phyloP scores from a whole-genome alignment of 2,113 vertebrate genomes.

The Fukomys damarensis region DNA sequence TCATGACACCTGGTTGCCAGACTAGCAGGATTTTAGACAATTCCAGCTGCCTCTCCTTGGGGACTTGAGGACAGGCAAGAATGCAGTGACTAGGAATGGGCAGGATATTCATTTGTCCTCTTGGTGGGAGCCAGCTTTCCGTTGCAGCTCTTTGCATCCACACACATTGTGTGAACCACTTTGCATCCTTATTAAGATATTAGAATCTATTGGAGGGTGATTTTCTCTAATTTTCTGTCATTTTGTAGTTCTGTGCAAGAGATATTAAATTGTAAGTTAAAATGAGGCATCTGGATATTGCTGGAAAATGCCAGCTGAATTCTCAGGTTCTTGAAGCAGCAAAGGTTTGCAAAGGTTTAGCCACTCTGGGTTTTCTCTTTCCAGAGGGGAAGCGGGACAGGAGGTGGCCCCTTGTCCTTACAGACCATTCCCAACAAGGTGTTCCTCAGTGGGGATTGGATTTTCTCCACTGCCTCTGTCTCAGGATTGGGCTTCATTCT shows the following conservation, averaged over 20 bases:
- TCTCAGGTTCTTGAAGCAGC: neutral
- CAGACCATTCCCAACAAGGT: neutral
- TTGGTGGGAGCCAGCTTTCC: neutral
- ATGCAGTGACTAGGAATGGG: neutral
- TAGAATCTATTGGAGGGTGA: conserved; percentile 41
- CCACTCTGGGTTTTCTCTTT: neutral
- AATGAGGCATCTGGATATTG: conserved; percentile 56
- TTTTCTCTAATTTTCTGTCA: conserved; percentile 71
- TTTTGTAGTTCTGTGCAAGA: conserved; percentile 69
- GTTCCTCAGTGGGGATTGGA: accelerated
- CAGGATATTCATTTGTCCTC: neutral
- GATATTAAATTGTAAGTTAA: conserved; percentile 53
- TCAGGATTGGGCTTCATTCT: neutral
- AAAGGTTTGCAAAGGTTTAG: neutral
- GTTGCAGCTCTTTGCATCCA: neutral
- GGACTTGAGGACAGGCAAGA: neutral
- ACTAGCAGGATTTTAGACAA: neutral
- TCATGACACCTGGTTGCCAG: neutral
- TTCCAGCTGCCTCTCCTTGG: neutral
- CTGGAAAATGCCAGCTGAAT: conserved; percentile 45
- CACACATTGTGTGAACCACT: neutral
- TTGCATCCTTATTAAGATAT: conserved; percentile 43
- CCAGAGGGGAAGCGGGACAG: neutral
- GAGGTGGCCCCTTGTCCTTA: neutral
- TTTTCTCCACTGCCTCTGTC: neutral